Evolutionary conservation across 2,888 invertebrate genomes (phyloP), one percentile per base, ranked within the genome.

Genomic region (Thymelicus sylvestris): DNA sequence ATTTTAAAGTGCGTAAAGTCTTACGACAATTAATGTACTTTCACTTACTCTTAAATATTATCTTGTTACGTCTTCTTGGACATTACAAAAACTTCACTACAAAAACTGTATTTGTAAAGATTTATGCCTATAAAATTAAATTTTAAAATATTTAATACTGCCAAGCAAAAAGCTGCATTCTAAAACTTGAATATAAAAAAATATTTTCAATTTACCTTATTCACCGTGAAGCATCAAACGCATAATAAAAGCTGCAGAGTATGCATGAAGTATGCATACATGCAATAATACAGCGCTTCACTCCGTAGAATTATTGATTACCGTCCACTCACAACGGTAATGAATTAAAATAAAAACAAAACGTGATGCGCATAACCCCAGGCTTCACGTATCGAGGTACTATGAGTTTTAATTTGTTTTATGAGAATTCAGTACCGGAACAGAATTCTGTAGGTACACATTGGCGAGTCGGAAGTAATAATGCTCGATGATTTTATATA

Each of bases 231-330:
- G 13, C 48, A 41, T 64, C 24, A 60, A 65, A 38, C 63, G 47
- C 65, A 61, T 61, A 52, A 65, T 48, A 65, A 65, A 67, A 69
- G 13, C 19, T 24, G 66, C 31, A 44, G 48, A 59, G 50, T 60
- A 65, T n/a, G 55, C 39, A 41, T 31, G 50, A 31, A 50, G n/a
- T 64, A 48, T 55, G 60, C 50, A 62, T 62, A 52, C 67, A 64
- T 69, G 64, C 57, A 57, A 64, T 63, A 48, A 63, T 64, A 59
- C 64, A 47, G 31, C 55, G 68, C 63, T 69, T 59, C 69, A 64
- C 60, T 57, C 68, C 59, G 60, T 59, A 60, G 70, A 70, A 70
- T 70, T 70, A 66, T 72, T 72, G 72, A 72, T 72, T 72, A 68
- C 50, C 52, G 61, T 52, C 66, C 65, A 66, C 67, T 72, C 59